These are phyloP conservation scores for Diabrotica virgifera DNA, from an alignment of 1,140 invertebrate species.

Conservation along the genomic window DNA sequence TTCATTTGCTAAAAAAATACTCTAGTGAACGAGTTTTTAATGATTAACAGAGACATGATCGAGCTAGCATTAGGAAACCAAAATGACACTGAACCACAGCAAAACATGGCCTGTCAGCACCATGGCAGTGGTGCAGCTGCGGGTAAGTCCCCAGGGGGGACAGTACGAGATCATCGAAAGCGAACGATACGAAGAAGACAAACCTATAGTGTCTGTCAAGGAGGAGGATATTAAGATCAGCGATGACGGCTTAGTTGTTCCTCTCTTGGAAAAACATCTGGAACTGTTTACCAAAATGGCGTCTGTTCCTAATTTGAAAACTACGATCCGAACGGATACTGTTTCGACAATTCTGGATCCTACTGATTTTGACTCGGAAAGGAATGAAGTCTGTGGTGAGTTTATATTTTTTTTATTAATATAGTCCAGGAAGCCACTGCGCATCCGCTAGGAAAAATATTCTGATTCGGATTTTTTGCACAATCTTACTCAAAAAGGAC, in stretches of 20 bases:
- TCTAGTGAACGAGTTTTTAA: not conserved
- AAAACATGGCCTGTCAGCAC: constrained; percentile 48
- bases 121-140: constrained; percentile 46
- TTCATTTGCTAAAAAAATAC: not conserved
- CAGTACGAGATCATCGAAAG: constrained; percentile 43
- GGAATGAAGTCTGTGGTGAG: constrained; percentile 22
- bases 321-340: constrained; percentile 39
- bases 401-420: no score
- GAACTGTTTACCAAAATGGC: constrained; percentile 38
- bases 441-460: no score
- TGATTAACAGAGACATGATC: constrained; percentile 15
- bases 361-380: constrained; percentile 35
- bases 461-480: no score
- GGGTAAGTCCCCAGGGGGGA: constrained; percentile 43
- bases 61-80: constrained; percentile 6
- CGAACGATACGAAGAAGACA: not conserved
- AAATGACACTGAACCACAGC: constrained; percentile 48
- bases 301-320: constrained; percentile 23
- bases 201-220: not conserved
- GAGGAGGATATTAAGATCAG: constrained; percentile 5
- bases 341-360: constrained; percentile 42
- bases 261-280: constrained; percentile 38
- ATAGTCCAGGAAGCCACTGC: no score
- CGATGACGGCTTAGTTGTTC: constrained; percentile 26
- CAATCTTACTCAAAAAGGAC: no score